Percentiles rank a stretch among this genome's conserved stretches.
These are phyloP conservation scores for Ginglymostoma cirratum DNA, from an alignment of 2,113 vertebrate species.

Conservation along the genomic window DNA sequence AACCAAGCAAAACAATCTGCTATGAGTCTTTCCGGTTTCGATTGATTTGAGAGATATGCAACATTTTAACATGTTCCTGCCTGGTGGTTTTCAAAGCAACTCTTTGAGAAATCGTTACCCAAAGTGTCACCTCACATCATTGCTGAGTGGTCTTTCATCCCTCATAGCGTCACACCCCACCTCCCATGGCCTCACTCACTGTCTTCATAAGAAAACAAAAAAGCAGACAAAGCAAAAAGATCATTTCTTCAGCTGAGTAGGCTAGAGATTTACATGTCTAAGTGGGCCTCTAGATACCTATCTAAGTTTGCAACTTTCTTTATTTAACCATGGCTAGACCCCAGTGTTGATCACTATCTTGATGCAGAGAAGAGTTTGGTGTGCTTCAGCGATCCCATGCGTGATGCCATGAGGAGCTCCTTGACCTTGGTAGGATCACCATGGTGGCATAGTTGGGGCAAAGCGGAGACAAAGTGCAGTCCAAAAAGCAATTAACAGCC, in stretches of 20 bases:
- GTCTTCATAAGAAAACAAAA: not conserved
- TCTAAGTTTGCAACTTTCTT: not conserved
- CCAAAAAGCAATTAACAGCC: no score
- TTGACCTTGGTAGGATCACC: no score
- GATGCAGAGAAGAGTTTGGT: no score
- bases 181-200: not conserved
- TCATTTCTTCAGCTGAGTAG: not conserved
- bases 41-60: not conserved
- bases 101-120: not conserved
- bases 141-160: not conserved
- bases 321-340: not conserved
- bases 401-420: no score
- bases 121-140: not conserved
- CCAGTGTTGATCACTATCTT: no score
- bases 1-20: not conserved
- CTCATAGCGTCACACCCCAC: not conserved
- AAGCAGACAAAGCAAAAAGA: not conserved
- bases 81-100: not conserved
- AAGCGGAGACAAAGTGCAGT: no score
- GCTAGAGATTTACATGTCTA: not conserved
- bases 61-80: not conserved
- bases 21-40: not conserved
- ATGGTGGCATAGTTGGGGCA: no score
- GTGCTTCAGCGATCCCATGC: no score
- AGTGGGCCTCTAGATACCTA: not conserved